phyloP scores from a whole-genome alignment of 2,797 vertebrate species.

The Emydoidea blandingii region DNA sequence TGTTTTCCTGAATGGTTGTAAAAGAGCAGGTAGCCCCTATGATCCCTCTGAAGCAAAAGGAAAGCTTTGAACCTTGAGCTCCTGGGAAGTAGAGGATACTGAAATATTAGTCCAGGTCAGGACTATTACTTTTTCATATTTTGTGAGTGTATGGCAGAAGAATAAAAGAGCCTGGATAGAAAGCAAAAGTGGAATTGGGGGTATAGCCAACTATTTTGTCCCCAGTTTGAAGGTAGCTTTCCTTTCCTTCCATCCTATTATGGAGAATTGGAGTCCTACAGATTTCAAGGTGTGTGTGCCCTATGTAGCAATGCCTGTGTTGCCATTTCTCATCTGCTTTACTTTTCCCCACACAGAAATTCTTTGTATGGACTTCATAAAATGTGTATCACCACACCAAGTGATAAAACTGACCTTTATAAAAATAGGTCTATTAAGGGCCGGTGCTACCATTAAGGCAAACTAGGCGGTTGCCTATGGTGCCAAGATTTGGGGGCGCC shows the following conservation, averaged over 20 bases:
- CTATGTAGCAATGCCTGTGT: not conserved
- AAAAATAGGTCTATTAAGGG: not conserved
- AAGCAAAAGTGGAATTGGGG: not conserved
- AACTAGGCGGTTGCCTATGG: too few relatives aligned
- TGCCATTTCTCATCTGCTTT: not conserved
- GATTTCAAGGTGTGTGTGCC: not conserved
- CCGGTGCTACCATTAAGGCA: too few relatives aligned
- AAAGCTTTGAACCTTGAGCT: not conserved
- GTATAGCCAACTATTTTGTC: not conserved
- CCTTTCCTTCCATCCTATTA: not conserved
- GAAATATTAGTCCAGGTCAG: not conserved
- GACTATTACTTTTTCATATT: not conserved
- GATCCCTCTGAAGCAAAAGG: not conserved
- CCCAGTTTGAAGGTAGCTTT: not conserved
- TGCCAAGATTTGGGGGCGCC: too few relatives aligned
- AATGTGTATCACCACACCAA: not conserved
- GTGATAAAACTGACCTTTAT: not conserved
- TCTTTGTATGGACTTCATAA: not conserved
- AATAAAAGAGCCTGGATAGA: not conserved
- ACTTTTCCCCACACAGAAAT: not conserved
- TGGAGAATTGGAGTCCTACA: not conserved
- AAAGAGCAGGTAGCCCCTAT: too few relatives aligned
- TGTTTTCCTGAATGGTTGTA: too few relatives aligned
- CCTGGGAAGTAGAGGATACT: not conserved
- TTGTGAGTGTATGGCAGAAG: not conserved